phyloP scores from a whole-genome alignment of 2,888 invertebrate species.

The Poecilus cupreus region DNA sequence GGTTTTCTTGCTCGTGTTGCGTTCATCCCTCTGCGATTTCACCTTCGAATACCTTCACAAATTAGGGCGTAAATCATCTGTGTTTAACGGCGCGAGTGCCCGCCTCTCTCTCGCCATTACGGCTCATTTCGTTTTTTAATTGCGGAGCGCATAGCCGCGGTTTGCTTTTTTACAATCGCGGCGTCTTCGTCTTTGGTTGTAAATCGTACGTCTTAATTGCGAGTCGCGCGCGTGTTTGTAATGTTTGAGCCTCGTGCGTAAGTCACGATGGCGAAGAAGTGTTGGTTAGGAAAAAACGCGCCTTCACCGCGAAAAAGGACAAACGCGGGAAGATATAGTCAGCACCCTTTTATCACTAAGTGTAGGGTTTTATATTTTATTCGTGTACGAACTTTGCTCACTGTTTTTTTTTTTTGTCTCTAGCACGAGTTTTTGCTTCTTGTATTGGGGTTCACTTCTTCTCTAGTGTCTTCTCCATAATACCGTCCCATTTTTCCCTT shows the following conservation, averaged over 20 bases:
- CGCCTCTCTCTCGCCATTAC: conserved; percentile 29
- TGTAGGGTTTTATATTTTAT: too few relatives aligned
- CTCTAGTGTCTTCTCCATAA: too few relatives aligned
- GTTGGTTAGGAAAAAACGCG: conserved; percentile 39
- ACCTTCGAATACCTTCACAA: not conserved
- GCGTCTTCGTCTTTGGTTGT: conserved; percentile 20
- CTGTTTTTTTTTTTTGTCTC: too few relatives aligned
- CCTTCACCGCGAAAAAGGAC: too few relatives aligned
- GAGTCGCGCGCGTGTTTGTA: not conserved
- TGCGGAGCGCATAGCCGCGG: not conserved
- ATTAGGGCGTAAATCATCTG: conserved; percentile 8
- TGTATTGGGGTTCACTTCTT: too few relatives aligned
- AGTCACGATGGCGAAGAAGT: conserved; percentile 13
- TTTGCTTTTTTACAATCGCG: conserved; percentile 12
- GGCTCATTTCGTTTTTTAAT: conserved; percentile 37
- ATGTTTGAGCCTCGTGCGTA: not conserved
- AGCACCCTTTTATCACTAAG: too few relatives aligned
- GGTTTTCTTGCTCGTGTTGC: too few relatives aligned
- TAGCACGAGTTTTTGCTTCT: too few relatives aligned
- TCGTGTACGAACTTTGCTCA: too few relatives aligned
- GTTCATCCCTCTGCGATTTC: not conserved
- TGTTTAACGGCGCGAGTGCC: not conserved
- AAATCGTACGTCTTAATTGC: conserved; percentile 48
- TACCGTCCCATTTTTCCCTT: too few relatives aligned
- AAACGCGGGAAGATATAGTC: too few relatives aligned